phyloP scores from a whole-genome alignment of 2,888 invertebrate species.

The Eupithecia centaureata region DNA sequence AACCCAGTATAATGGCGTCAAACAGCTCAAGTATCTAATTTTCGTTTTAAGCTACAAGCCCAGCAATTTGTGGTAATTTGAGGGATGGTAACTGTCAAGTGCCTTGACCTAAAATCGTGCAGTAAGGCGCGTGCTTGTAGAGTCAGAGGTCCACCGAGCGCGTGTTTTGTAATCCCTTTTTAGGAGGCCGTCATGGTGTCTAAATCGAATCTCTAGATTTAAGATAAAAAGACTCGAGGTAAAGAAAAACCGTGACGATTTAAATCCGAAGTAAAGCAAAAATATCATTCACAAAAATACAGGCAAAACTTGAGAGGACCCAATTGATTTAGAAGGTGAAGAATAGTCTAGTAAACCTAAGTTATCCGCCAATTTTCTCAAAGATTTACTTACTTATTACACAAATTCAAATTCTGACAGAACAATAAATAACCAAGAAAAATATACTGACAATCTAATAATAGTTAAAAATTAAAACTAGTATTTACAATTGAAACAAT shows the following conservation, averaged over 20 bases:
- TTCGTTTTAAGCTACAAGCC: constrained; percentile 31
- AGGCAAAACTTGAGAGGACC: background rate
- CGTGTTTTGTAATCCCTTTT: constrained; percentile 41
- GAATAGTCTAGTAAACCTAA: background rate
- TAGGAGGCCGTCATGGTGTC: constrained; percentile 40
- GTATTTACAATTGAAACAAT: no score
- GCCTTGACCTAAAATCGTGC: constrained; percentile 80
- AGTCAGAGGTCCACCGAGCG: constrained; percentile 58
- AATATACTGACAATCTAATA: no score
- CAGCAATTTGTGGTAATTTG: constrained; percentile 67
- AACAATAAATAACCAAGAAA: background rate
- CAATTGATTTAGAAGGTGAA: background rate
- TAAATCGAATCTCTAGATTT: constrained; percentile 20
- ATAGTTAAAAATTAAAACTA: no score
- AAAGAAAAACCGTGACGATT: background rate
- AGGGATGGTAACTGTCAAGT: constrained; percentile 65
- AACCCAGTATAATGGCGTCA: constrained; percentile 1
- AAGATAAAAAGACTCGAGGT: constrained; percentile 10
- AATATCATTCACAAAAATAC: background rate
- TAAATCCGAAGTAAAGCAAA: background rate
- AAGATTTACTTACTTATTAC: background rate
- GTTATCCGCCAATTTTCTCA: background rate
- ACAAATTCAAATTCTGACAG: background rate
- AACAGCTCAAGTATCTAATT: constrained; percentile 8
- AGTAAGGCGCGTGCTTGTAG: constrained; percentile 59